Conservation (phyloP, 2,797 vertebrate genomes). For the Sphaeramia orbicularis region DNA sequence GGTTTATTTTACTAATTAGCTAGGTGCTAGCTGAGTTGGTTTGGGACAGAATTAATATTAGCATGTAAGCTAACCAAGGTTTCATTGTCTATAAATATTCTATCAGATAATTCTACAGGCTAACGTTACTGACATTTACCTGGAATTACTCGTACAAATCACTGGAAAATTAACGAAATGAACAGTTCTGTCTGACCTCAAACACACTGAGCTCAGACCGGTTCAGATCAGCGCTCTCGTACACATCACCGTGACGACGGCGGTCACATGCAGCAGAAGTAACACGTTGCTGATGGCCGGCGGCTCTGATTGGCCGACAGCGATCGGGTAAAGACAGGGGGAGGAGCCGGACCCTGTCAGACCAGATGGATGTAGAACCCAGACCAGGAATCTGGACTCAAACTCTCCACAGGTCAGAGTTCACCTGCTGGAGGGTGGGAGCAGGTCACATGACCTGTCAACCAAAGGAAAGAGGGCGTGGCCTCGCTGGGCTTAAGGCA, state of each 20-base stretch:
- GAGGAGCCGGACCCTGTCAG: conserved; percentile 51
- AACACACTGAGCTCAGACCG: too few relatives aligned
- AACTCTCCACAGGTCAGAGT: conserved; percentile 34
- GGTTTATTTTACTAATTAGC: too few relatives aligned
- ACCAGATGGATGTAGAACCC: conserved; percentile 75
- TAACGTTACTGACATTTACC: too few relatives aligned
- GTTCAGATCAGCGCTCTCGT: too few relatives aligned
- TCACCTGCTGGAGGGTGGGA: conserved; percentile 46
- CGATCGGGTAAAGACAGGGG: conserved; percentile 8
- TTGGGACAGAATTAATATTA: too few relatives aligned
- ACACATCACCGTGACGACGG: too few relatives aligned
- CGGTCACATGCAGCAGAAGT: conserved; percentile 10
- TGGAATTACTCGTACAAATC: too few relatives aligned
- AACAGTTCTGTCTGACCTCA: too few relatives aligned
- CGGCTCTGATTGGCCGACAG: conserved; percentile 23
- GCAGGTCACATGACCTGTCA: conserved; percentile 58
- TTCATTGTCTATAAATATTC: too few relatives aligned
- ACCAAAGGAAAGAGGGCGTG: conserved; percentile 76
- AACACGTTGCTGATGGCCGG: conserved; percentile 5
- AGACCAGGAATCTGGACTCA: conserved; percentile 44
- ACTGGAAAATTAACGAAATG: too few relatives aligned
- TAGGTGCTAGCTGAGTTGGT: too few relatives aligned
- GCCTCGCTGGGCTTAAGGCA: conserved; percentile 28
- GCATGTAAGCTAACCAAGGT: background rate
- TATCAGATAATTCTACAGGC: too few relatives aligned